Evolutionary conservation across 2,888 invertebrate genomes (phyloP).

Genomic region (Busseola fusca): DNA sequence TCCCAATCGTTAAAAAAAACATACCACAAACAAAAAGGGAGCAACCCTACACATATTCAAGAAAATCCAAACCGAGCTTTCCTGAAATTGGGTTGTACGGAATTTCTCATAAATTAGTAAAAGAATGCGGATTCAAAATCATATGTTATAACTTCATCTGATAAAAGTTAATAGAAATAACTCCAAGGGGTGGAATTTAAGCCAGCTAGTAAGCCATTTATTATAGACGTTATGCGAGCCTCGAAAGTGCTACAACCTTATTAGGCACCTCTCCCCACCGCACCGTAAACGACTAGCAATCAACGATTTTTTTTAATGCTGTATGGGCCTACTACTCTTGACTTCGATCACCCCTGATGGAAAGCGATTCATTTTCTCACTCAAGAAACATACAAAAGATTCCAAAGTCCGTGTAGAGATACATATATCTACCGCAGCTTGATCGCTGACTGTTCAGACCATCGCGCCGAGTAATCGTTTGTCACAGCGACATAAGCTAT

Average conservation of each 20-base stretch:
- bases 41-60: background rate
- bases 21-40: background rate
- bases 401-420: background rate
- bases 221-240: background rate
- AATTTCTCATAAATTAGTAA: constrained; percentile 8
- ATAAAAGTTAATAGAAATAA: constrained; percentile 24
- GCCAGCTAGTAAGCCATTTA: background rate
- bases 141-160: constrained; percentile 9
- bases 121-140: constrained; percentile 13
- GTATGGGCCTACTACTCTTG: too few relatives aligned
- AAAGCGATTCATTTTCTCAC: background rate
- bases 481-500: too few relatives aligned
- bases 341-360: too few relatives aligned
- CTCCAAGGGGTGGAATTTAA: constrained; percentile 6
- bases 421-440: background rate
- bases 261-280: background rate
- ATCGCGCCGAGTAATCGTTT: too few relatives aligned
- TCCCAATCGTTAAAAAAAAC: background rate
- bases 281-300: background rate
- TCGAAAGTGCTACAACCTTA: constrained; percentile 26
- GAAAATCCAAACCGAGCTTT: background rate
- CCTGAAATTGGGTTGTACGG: background rate
- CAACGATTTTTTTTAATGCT: too few relatives aligned
- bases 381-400: background rate
- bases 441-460: too few relatives aligned